Evolutionary conservation across 2,888 invertebrate species (phyloP), one percentile per base, ranked within the genome.

Genomic region (Tetragonisca angustula): DNA sequence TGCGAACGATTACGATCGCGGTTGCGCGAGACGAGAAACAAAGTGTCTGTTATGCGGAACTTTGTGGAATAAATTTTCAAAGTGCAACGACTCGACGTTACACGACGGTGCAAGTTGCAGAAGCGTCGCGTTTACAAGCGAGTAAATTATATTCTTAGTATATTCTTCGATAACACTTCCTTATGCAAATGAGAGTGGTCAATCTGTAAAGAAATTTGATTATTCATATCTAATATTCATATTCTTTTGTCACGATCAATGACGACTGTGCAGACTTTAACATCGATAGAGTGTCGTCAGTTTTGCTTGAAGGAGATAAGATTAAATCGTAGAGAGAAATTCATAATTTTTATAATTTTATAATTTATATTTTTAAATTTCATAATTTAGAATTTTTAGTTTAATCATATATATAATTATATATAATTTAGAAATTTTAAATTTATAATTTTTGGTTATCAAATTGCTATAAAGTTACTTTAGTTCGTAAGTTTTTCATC

Each of bases 71-170:
- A 19, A 56, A 59, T 59, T 43, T 59, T 3, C 21, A 27, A 50
- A 64, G 73, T 73, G 32, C 62, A 73, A 73, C 50, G 73, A 52
- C 73, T 43, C 71, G 56, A 13, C 43, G 43, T n/a, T 27, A 11
- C 27, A 11, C 62, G 62, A 21, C 17, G 73, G 50, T 52, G 62
- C 32, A 50, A 64, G 64, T 73, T 52, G 62, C 73, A 62, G 50
- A 21, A 50, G 21, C 49, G 17, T 59, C 19, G 43, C 59, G 36
- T 71, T 27, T 59, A 24, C 36, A 24, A 59, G 43, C 19, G 32
- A 32, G n/a, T 32, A 52, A 64, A 21, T 24, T n/a, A n/a, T n/a
- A n/a, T n/a, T 73, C 50, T 32, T 32, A 62, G 17, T 52, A 73
- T 52, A 73, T 73, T 73, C 62, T 52, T 32, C 62, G 6, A 32